phyloP scores from a whole-genome alignment of 2,113 vertebrate genomes.

The Hassar affinis region DNA sequence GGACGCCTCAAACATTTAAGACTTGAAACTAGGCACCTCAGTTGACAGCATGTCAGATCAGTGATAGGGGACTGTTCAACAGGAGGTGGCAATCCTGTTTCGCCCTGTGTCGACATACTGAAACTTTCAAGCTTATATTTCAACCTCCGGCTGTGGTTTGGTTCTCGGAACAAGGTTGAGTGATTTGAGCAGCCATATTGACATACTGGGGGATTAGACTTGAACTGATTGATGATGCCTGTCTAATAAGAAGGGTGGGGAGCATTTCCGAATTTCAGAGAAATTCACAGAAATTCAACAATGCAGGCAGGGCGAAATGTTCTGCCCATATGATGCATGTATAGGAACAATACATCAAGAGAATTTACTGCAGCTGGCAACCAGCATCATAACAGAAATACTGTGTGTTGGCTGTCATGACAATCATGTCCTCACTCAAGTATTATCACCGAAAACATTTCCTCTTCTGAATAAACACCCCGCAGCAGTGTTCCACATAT shows the following conservation, averaged over 20 bases:
- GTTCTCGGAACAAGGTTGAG: background rate
- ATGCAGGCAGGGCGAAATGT: background rate
- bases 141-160: conserved; percentile 3
- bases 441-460: background rate
- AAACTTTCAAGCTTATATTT: conserved; percentile 16
- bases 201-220: background rate
- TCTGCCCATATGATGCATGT: too few species aligned
- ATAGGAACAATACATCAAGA: background rate
- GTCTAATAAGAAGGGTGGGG: background rate
- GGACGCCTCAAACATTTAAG: conserved; percentile 52
- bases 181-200: conserved; percentile 8
- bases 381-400: background rate
- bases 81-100: conserved; percentile 13
- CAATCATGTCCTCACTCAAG: background rate
- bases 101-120: background rate
- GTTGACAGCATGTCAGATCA: conserved; percentile 42
- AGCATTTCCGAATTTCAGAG: too few species aligned
- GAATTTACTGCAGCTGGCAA: background rate
- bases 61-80: conserved; percentile 34
- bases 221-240: background rate
- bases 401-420: background rate
- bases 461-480: background rate
- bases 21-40: conserved; percentile 44
- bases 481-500: conserved; percentile 7
- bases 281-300: background rate